Conservation (phyloP, 1,140 invertebrate species). For the Saccostrea glomerata region DNA sequence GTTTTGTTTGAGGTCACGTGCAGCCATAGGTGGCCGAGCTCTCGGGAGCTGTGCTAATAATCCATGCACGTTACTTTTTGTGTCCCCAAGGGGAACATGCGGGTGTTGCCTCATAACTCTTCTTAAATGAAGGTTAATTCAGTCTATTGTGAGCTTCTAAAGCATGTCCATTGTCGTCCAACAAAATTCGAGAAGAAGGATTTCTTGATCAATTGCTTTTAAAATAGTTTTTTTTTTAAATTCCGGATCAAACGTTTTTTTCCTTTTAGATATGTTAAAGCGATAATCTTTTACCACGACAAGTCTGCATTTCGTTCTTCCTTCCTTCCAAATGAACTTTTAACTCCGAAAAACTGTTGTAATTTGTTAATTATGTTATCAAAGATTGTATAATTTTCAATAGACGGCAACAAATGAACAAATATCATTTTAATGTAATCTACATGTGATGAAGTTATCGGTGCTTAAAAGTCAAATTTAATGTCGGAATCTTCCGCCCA, state of each 20-base stretch:
- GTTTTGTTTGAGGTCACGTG: background rate
- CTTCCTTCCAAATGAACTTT: background rate
- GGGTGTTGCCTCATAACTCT: slow-evolving; percentile 32
- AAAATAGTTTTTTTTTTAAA: background rate
- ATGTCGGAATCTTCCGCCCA: background rate
- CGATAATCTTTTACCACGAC: background rate
- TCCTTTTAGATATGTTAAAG: background rate
- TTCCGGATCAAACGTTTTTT: background rate
- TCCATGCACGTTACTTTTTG: background rate
- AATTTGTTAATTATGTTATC: background rate
- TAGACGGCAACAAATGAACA: background rate
- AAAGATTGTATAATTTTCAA: background rate
- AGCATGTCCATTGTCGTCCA: background rate
- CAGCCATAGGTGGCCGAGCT: background rate
- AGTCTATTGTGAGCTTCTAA: slow-evolving; percentile 12
- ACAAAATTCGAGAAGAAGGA: background rate
- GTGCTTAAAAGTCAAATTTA: background rate
- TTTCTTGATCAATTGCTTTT: background rate
- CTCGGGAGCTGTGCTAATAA: background rate
- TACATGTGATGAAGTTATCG: background rate
- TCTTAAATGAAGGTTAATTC: slow-evolving; percentile 20
- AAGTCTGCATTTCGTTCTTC: background rate
- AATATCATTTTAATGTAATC: background rate
- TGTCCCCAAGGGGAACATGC: background rate
- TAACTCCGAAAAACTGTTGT: too few species aligned